Percentiles rank a stretch among this genome's conserved stretches.
These are phyloP conservation scores for Danaus chrysippus DNA, from an alignment of 2,888 invertebrate species.

Conservation along the genomic window DNA sequence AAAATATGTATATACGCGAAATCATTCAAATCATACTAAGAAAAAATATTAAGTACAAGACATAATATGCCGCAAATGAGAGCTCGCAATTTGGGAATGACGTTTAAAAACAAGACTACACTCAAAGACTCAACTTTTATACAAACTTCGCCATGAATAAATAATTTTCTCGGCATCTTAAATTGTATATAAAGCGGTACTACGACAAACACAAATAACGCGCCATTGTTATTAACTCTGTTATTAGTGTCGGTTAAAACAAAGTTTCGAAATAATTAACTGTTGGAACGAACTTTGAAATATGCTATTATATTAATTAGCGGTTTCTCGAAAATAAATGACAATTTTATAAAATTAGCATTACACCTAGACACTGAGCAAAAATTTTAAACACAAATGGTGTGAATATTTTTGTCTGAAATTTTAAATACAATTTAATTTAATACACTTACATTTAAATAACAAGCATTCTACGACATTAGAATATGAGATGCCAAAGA, in stretches of 20 bases:
- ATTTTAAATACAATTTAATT: constrained; percentile 18
- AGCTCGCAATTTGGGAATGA: no score
- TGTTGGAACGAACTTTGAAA: neutral
- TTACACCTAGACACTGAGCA: constrained; percentile 13
- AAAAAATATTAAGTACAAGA: no score
- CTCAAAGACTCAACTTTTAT: no score
- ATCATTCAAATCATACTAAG: no score
- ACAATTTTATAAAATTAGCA: constrained; percentile 13
- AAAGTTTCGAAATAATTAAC: neutral
- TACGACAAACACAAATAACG: constrained; percentile 25
- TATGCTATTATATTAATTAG: constrained; percentile 4
- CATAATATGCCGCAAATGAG: no score
- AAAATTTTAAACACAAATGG: neutral
- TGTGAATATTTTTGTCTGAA: constrained; percentile 15
- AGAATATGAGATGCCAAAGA: neutral
- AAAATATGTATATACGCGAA: no score
- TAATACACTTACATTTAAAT: neutral
- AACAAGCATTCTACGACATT: neutral
- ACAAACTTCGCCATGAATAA: no score
- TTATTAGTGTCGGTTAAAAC: neutral
- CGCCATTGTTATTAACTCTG: neutral
- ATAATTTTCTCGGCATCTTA: neutral
- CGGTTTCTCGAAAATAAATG: neutral
- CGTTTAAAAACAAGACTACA: no score
- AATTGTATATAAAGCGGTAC: constrained; percentile 20